These are phyloP conservation scores for Gambelia wislizenii DNA, from an alignment of 2,797 vertebrate genomes.

Conservation along the genomic window DNA sequence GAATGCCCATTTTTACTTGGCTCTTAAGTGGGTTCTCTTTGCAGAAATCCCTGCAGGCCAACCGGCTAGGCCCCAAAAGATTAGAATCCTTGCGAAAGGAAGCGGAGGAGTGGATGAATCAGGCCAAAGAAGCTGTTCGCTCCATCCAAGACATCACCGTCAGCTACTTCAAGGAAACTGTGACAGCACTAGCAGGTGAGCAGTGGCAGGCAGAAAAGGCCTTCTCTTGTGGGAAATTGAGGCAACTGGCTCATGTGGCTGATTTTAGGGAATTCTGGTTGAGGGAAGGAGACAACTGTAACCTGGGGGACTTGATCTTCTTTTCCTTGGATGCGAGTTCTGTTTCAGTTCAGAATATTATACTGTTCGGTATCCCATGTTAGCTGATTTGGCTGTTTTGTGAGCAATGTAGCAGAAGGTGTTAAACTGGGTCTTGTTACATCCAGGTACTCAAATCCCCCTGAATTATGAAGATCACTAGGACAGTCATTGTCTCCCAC, in stretches of 20 bases:
- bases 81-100: conserved; percentile 87
- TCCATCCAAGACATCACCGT: conserved; percentile 96
- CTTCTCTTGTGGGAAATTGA: no score
- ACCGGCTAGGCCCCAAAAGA: conserved; percentile 91
- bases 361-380: no score
- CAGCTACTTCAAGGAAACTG: conserved; percentile 93
- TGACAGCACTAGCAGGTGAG: conserved; percentile 88
- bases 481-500: no score
- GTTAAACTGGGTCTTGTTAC: no score
- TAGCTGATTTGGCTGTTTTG: not conserved
- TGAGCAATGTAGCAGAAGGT: no score
- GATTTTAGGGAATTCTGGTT: not conserved
- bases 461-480: no score
- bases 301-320: not conserved
- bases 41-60: conserved; percentile 91
- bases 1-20: not conserved
- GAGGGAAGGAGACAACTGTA: not conserved
- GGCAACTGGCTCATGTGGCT: no score
- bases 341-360: not conserved
- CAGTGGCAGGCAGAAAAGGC: not conserved
- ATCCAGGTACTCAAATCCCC: no score
- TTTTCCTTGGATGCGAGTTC: no score
- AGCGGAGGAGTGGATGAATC: conserved; percentile 87
- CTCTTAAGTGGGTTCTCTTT: conserved; percentile 42
- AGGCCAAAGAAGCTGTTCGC: conserved; percentile 86